Base-by-base conservation (phyloP, 2,797 vertebrate genomes). In the Brachyalestes nurse region DNA sequence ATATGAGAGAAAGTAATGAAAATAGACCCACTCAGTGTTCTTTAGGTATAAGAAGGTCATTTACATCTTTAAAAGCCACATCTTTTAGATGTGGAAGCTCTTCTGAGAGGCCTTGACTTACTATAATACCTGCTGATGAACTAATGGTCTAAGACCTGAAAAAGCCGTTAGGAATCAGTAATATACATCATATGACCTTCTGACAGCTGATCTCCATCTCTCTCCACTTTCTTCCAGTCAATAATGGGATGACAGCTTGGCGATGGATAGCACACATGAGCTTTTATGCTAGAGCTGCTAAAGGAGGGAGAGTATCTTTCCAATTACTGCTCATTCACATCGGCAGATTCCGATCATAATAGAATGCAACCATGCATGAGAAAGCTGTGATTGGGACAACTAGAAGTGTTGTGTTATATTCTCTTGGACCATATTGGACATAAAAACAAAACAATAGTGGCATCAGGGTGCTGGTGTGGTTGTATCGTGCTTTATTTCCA, bases 241-340 rank as follows among this genome's bases (percentile, higher is more conserved):
- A 91, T 95, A 92, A 91, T 88, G 85, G 88, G 84, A 90, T 82
- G 87, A 89, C 80, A 89, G 85, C 90, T 90, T 92, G 92, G 91
- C 88, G 85, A 88, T 85, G 85, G 90, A 91, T 87, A 87, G 85
- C 86, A 88, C 87, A 86, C 88, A 88, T 58, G 67, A 86, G 87
- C 81, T 87, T 89, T 90, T 88, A 88, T 87, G 87, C 92, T 90
- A 42, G 73, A 62, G 3, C 7, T 25, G 21, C 87, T 89, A 76
- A 55, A 84, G 80, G 87, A 82, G 78, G 70, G 79, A 76, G 78
- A 70, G 65, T 62, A 64, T 62, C 73, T 62, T n/a, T 75, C 72
- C 21, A 75, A 28, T 75, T 64, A 64, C 58, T 28, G 13, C 8
- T 45, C 42, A 53, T 64, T 62, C 13, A 64, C 25, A 23, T 19